Percentiles rank a stretch among this genome's conserved stretches.
These are phyloP conservation scores for Hystrix cristata DNA, from an alignment of 2,113 vertebrate species.

Conservation along the genomic window DNA sequence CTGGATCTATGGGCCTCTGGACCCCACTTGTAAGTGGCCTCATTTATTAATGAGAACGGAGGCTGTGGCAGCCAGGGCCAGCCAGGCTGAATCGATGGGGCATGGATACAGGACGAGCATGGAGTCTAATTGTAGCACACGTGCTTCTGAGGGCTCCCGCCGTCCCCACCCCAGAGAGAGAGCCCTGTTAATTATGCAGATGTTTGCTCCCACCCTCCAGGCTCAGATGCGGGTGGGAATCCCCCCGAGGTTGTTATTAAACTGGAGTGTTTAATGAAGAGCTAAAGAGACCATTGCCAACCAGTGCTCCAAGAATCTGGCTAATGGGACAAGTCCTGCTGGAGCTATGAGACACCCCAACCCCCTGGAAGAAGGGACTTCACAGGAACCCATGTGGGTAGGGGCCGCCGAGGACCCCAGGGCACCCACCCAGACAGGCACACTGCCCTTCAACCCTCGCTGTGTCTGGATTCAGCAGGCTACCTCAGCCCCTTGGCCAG, in stretches of 20 bases:
- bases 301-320: conserved; percentile 70
- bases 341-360: background rate
- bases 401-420: background rate
- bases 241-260: conserved; percentile 94
- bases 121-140: conserved; percentile 92
- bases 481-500: background rate
- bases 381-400: background rate
- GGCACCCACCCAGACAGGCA: background rate
- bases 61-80: conserved; percentile 83
- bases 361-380: fast-evolving
- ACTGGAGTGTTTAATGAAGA: conserved; percentile 95
- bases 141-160: conserved; percentile 93
- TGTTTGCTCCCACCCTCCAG: conserved; percentile 94
- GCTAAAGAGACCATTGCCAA: conserved; percentile 91
- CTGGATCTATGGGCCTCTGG: background rate
- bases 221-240: conserved; percentile 85
- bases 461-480: too few species aligned
- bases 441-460: fast-evolving
- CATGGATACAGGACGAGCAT: conserved; percentile 86
- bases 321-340: conserved; percentile 45
- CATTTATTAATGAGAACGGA: conserved; percentile 84
- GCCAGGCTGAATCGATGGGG: conserved; percentile 85
- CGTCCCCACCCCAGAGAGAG: conserved; percentile 91
- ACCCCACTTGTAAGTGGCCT: conserved; percentile 42
- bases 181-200: conserved; percentile 94